A percentile compares a stretch with the other conserved stretches of the same genome.
These are phyloP conservation scores for Cremastinae sp. DNA, from an alignment of 2,888 invertebrate species.

Conservation along the genomic window DNA sequence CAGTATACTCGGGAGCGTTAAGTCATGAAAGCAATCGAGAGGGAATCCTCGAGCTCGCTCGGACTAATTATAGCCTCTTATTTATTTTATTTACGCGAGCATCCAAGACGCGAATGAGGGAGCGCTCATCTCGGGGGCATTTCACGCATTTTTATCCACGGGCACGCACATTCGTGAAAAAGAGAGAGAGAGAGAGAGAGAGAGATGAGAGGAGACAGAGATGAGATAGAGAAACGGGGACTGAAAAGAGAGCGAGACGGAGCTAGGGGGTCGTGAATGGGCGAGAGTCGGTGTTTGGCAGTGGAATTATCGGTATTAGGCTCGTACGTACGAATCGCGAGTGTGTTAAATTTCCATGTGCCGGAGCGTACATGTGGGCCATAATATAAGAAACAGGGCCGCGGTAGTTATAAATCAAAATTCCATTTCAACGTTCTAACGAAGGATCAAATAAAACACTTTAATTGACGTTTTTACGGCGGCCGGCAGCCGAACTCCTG, in stretches of 20 bases:
- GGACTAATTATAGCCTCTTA: slow-evolving; percentile 79
- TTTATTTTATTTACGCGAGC: slow-evolving; percentile 78
- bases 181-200: background rate
- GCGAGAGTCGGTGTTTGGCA: slow-evolving; percentile 21
- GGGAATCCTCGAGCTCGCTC: slow-evolving; percentile 59
- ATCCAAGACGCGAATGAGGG: slow-evolving; percentile 63
- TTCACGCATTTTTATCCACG: slow-evolving; percentile 21
- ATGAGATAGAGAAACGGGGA: too few species aligned
- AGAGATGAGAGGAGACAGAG: slow-evolving; percentile 9
- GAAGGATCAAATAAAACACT: slow-evolving; percentile 81
- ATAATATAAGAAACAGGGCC: slow-evolving; percentile 60
- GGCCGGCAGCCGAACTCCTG: slow-evolving; percentile 77
- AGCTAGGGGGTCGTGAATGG: slow-evolving; percentile 13
- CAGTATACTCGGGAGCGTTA: slow-evolving; percentile 16
- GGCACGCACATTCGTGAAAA: slow-evolving; percentile 15
- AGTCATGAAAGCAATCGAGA: slow-evolving; percentile 46
- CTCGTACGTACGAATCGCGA: background rate
- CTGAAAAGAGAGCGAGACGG: background rate
- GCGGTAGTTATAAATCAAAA: slow-evolving; percentile 78
- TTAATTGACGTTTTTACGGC: slow-evolving; percentile 81
- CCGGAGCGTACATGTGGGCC: background rate
- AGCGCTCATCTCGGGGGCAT: slow-evolving; percentile 54
- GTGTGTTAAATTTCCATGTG: background rate
- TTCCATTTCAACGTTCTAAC: slow-evolving; percentile 81
- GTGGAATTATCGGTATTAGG: slow-evolving; percentile 23